Base-by-base conservation (phyloP, 2,797 vertebrate species). In the Otus scops region DNA sequence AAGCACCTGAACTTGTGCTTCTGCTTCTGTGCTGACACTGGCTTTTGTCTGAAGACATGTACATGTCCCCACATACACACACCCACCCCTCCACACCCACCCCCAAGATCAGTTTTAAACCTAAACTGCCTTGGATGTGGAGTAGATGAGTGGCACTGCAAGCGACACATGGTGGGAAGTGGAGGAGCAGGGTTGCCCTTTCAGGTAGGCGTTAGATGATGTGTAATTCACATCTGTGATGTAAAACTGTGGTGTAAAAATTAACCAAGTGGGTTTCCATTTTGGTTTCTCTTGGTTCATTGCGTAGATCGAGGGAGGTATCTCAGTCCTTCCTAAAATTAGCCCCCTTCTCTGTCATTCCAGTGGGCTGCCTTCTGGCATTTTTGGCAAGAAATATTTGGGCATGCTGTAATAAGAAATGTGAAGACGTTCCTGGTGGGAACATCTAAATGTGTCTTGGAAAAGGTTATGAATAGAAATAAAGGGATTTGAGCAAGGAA, bases 311-410 rank as follows among this genome's bases (percentile, higher is more conserved):
- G 7, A 94, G 39, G 39, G 19, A 93, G 81, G 74, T 59, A 56
- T 87, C 59, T 95, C 26, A 79, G 5, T 84, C 23, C 32, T 14
- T 94, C 83, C 92, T 91, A 90, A 88, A 90, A 93, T 93, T 81
- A 95, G 24, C 19, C 54, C 39, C 3, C 30, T 94, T 85, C 38
- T 76, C 67, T 84, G 83, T 92, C 39, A 67, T 95, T 95, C 48
- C 45, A 85, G 67, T 89, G 90, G 81, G 91, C 32, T 93, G 87
- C 91, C 92, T 95, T 96, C 89, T 95, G 92, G 80, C 51, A 73
- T 86, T 93, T 91, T 94, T 95, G 83, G 83, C 94, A 93, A 88
- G 94, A 94, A 92, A 56, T 92, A 67, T 86, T 95, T 95, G 77
- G 80, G 45, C 74, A 41, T 89, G 51, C 80, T 90, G 74, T 79